A percentile compares a stretch with the other conserved stretches of the same genome.
These are phyloP conservation scores for Thinocorus orbignyianus DNA, from an alignment of 2,113 vertebrate species.

Conservation along the genomic window DNA sequence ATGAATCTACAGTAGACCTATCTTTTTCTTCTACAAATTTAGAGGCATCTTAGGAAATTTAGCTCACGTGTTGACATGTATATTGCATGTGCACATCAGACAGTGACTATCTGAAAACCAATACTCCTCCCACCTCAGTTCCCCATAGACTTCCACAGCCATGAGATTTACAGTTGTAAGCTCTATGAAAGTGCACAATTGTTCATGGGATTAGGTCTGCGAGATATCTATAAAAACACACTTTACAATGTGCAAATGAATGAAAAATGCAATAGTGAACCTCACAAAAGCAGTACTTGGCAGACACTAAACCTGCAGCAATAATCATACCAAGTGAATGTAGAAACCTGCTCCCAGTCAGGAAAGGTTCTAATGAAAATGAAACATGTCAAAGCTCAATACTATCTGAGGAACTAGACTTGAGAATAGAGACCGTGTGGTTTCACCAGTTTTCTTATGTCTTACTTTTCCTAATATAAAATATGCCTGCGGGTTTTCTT, in stretches of 20 bases:
- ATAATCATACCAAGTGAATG: neutral
- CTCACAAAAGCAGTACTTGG: neutral
- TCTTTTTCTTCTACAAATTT: neutral
- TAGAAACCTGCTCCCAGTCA: neutral
- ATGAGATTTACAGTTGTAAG: neutral
- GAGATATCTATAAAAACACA: neutral
- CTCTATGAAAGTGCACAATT: neutral
- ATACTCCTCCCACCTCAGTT: neutral
- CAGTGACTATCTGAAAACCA: neutral
- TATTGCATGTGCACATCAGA: neutral
- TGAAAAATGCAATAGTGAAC: neutral
- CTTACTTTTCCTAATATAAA: neutral
- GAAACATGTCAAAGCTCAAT: neutral
- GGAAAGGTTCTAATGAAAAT: neutral
- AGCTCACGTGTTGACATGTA: neutral
- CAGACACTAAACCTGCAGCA: neutral
- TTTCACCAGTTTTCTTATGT: neutral
- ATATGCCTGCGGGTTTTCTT: neutral
- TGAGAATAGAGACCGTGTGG: neutral
- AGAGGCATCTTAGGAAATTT: neutral
- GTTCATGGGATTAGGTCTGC: accelerated
- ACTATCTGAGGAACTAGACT: neutral
- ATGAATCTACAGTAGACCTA: neutral
- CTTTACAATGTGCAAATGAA: neutral
- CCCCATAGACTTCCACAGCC: neutral